These are phyloP conservation scores for Phaenicophaeus curvirostris DNA, from an alignment of 2,797 vertebrate genomes.

Conservation along the genomic window DNA sequence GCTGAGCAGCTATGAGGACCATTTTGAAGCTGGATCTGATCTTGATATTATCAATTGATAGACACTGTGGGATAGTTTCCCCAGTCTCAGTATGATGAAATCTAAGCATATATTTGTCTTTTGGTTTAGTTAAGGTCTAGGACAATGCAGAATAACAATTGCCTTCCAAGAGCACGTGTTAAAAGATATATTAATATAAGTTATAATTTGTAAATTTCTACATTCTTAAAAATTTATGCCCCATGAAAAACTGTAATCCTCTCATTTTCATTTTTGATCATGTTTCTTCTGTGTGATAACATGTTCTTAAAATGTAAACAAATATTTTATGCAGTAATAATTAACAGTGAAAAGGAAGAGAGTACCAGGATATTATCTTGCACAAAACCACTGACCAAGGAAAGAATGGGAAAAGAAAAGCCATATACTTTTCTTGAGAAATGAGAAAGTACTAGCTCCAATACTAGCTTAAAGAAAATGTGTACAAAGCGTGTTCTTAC, in stretches of 20 bases:
- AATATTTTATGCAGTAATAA: background rate
- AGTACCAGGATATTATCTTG: background rate
- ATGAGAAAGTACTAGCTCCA: background rate
- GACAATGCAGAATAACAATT: background rate
- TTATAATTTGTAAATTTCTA: background rate
- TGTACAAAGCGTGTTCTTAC: background rate
- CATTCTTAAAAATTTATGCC: background rate
- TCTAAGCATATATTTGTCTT: background rate
- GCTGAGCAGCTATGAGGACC: background rate
- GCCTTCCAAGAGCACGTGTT: background rate
- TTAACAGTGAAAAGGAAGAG: background rate
- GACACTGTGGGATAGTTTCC: background rate
- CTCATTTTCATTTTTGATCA: background rate
- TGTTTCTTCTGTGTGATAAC: background rate
- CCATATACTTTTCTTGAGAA: background rate
- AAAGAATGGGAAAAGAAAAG: background rate
- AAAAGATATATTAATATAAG: background rate
- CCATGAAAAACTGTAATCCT: background rate
- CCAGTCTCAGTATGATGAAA: background rate
- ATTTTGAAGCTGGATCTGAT: background rate
- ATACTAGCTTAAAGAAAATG: background rate
- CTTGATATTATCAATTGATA: background rate
- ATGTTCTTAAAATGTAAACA: background rate
- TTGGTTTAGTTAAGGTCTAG: background rate
- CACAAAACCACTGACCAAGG: background rate